Base-by-base conservation (phyloP, 1,140 invertebrate genomes). In the Drosophila obscura region DNA sequence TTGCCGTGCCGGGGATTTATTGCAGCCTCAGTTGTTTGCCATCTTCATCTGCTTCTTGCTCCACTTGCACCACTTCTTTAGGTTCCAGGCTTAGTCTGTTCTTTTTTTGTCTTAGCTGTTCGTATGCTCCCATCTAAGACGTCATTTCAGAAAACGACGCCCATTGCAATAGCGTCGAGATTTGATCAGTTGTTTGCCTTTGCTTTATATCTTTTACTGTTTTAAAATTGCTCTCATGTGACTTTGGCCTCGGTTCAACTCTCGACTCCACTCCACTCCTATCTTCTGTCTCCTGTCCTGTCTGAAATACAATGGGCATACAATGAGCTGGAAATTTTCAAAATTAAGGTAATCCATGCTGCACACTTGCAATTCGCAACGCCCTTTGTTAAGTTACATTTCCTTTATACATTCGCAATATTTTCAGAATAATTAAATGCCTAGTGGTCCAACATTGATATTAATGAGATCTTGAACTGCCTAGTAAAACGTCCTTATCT, bases 131-230 rank as follows among this genome's bases (percentile, higher is more conserved):
- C 65, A 71, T 71, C 67, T 71, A 69, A 69, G 67, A 52, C 67
- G 67, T 71, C 67, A 71, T 71, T 71, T 71, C 35, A 45, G 67
- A 71, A 71, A 71, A 71, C 65, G 67, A 71, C 64, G 67, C 67
- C 67, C 67, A 69, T 69, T 69, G 67, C 67, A 74, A 74, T 73
- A 63, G 71, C 62, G 56, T 45, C 63, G 73, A 76, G 73, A 76
- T 76, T 76, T 76, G 73, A 76, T 76, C 73, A 76, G 73, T 75
- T 76, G 71, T 76, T 76, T 76, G 73, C 73, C 56, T 76, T 75
- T 52, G 67, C 62, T 67, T 67, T 75, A 57, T 74, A 75, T 75
- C 60, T 75, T 75, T 76, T 51, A 75, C 73, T 74, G 71, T 75
- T 76, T 76, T 75, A 75, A 75, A 75, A 75, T 74, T 75, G 73